phyloP scores from a whole-genome alignment of 2,113 vertebrate species.

The Bambusicola thoracicus region DNA sequence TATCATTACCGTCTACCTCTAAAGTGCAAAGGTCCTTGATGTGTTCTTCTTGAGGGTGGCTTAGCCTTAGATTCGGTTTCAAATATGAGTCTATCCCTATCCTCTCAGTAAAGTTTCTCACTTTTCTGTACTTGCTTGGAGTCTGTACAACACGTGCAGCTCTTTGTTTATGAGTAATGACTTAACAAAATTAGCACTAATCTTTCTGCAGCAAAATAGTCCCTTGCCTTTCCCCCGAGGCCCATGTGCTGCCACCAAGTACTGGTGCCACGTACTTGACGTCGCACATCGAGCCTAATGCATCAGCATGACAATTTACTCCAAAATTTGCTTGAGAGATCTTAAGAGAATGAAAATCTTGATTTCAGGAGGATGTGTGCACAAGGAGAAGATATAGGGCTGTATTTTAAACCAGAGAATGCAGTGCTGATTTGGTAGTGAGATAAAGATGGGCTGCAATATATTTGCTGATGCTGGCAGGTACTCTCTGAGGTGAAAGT shows the following conservation, averaged over 20 bases:
- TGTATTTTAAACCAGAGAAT: not conserved
- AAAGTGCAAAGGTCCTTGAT: not conserved
- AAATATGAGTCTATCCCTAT: not conserved
- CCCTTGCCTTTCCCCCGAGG: not conserved
- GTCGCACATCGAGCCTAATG: not conserved
- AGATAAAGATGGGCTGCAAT: rapidly evolving
- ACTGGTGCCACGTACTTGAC: not conserved
- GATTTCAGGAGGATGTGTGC: not conserved
- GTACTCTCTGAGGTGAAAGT: not conserved
- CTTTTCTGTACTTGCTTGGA: slow-evolving; percentile 15
- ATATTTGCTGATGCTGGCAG: not conserved
- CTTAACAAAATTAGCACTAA: slow-evolving; percentile 8
- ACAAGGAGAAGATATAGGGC: not conserved
- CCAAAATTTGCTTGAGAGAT: not conserved
- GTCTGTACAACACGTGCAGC: not conserved
- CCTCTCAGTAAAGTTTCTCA: slow-evolving; percentile 19
- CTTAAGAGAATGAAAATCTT: not conserved
- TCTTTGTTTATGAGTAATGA: not conserved
- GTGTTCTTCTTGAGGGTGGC: not conserved
- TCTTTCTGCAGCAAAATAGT: slow-evolving; percentile 12
- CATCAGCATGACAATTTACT: not conserved
- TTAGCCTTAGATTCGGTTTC: slow-evolving; percentile 45
- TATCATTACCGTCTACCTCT: not conserved
- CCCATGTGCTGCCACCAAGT: not conserved
- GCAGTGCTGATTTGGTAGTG: not conserved